A percentile compares a stretch with the other conserved stretches of the same genome.
These are phyloP conservation scores for Ceratosolen solmsi DNA, from an alignment of 1,140 invertebrate species.

Conservation along the genomic window DNA sequence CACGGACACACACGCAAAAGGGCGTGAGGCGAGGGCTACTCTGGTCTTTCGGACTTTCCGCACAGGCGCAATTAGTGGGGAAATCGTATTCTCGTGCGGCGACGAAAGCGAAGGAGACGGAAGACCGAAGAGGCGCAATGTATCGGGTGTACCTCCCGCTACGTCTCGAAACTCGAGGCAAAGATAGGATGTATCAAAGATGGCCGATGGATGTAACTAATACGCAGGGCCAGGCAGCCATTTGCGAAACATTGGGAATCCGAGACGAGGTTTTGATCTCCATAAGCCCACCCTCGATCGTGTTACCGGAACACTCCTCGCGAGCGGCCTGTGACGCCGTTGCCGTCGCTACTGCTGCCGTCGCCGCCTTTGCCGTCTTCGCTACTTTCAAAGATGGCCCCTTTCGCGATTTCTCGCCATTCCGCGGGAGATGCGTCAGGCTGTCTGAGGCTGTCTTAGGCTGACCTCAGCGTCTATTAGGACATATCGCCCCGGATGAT, in stretches of 20 bases:
- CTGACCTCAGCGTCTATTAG: too few species aligned
- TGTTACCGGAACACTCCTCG: conserved; percentile 64
- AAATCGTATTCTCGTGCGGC: conserved; percentile 23
- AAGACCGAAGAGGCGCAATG: conserved; percentile 42
- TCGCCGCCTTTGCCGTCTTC: background rate
- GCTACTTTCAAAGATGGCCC: background rate
- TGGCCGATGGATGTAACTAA: conserved; percentile 70
- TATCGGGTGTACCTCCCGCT: conserved; percentile 36
- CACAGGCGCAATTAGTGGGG: conserved; percentile 2
- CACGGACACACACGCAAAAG: too few species aligned
- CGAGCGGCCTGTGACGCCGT: conserved; percentile 50
- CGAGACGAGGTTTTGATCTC: conserved; percentile 70
- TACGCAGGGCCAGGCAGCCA: conserved; percentile 60
- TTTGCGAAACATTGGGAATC: conserved; percentile 68
- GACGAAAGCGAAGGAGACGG: conserved; percentile 35
- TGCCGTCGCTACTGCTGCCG: background rate
- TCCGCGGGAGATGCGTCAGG: background rate
- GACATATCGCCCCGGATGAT: too few species aligned
- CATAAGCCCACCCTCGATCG: conserved; percentile 72
- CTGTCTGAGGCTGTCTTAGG: too few species aligned
- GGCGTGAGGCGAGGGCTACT: background rate
- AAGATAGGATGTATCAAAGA: conserved; percentile 62
- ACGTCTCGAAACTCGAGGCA: conserved; percentile 52
- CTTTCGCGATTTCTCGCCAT: background rate
- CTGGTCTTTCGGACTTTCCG: background rate